phyloP scores from a whole-genome alignment of 2,888 invertebrate species.

The Clanis bilineata region DNA sequence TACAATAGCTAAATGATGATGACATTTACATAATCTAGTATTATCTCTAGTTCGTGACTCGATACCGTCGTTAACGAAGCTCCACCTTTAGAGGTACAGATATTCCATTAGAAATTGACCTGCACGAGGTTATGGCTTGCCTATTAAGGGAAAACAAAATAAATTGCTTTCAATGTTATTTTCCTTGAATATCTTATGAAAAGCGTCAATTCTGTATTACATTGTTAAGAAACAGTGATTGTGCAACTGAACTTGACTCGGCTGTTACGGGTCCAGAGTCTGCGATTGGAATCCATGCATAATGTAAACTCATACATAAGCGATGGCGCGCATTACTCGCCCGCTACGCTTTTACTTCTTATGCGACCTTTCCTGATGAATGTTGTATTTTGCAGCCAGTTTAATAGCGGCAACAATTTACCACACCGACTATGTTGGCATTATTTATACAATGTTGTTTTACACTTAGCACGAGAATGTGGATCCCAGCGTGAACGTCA shows the following conservation, averaged over 20 bases:
- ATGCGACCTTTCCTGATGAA: conserved; percentile 48
- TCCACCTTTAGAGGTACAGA: background rate
- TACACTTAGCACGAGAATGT: background rate
- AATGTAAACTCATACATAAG: conserved; percentile 72
- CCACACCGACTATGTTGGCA: conserved; percentile 33
- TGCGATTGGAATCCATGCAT: conserved; percentile 68
- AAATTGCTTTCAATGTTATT: conserved; percentile 6
- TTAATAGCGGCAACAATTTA: conserved; percentile 42
- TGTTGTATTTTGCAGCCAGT: conserved; percentile 41
- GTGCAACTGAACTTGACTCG: conserved; percentile 47
- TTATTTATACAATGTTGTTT: conserved; percentile 28
- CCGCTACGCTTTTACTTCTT: conserved; percentile 55
- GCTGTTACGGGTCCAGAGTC: conserved; percentile 54
- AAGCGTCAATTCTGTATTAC: conserved; percentile 13
- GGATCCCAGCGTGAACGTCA: background rate
- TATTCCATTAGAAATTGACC: background rate
- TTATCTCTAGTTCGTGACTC: conserved; percentile 8
- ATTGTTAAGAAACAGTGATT: conserved; percentile 24
- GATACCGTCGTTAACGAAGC: conserved; percentile 5
- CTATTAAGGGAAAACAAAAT: conserved; percentile 5
- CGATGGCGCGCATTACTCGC: conserved; percentile 61
- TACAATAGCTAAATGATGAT: background rate
- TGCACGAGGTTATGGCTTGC: background rate
- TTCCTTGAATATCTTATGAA: conserved; percentile 14
- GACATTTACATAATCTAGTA: background rate